A percentile compares a stretch with the other conserved stretches of the same genome.
Conservation (phyloP, 2,888 invertebrate species). For the Microplitis manilae region DNA sequence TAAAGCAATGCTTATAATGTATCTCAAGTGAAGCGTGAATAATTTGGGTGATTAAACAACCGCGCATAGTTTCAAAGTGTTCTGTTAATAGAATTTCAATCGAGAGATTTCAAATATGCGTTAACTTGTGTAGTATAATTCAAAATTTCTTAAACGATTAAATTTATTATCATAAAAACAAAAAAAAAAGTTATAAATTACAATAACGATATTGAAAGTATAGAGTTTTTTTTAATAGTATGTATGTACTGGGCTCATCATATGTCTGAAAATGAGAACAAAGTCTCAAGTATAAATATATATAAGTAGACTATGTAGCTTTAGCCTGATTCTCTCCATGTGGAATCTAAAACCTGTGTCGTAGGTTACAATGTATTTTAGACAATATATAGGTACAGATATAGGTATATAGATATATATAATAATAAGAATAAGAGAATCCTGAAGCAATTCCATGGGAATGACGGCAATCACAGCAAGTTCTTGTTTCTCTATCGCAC, state of each 20-base stretch:
- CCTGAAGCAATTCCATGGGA: slow-evolving; percentile 42
- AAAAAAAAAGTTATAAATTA: too few relatives aligned
- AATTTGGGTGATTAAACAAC: slow-evolving; percentile 17
- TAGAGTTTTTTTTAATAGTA: too few relatives aligned
- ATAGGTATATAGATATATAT: too few relatives aligned
- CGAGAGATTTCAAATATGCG: background rate
- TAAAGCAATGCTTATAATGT: background rate
- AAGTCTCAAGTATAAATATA: background rate
- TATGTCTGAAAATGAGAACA: slow-evolving; percentile 2
- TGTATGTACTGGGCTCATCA: slow-evolving; percentile 14
- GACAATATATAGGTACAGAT: too few relatives aligned
- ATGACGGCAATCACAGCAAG: slow-evolving; percentile 45
- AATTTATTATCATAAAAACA: background rate
- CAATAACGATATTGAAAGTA: too few relatives aligned
- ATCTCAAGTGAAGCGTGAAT: background rate
- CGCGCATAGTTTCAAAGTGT: slow-evolving; percentile 19
- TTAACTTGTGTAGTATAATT: background rate
- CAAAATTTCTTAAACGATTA: background rate
- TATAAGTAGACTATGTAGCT: too few relatives aligned
- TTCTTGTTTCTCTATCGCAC: slow-evolving; percentile 32
- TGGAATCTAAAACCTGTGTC: slow-evolving; percentile 6
- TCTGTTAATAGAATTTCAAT: background rate
- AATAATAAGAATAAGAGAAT: slow-evolving; percentile 35
- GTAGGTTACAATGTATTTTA: slow-evolving; percentile 34
- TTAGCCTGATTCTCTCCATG: too few relatives aligned